Percentiles rank a stretch among this genome's conserved stretches.
phyloP scores from a whole-genome alignment of 2,888 invertebrate species.

The Hetaerina titia region DNA sequence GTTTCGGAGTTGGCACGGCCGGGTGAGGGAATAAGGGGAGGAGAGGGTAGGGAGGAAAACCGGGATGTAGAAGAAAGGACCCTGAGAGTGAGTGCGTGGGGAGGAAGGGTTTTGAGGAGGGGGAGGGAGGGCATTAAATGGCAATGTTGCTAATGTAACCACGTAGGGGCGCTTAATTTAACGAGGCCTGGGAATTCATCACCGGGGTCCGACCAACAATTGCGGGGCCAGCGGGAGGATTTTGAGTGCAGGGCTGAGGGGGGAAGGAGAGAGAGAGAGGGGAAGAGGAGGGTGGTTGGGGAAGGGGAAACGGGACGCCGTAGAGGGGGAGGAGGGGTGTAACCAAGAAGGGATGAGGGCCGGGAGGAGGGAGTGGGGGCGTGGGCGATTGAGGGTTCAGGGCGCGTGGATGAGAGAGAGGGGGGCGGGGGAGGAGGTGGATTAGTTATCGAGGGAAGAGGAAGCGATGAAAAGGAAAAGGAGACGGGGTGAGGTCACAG shows the following conservation, averaged over 20 bases:
- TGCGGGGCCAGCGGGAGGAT: neutral
- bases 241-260: neutral
- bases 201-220: neutral
- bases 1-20: neutral
- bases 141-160: conserved; percentile 36
- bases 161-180: conserved; percentile 32
- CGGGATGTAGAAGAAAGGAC: neutral
- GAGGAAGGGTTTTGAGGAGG: neutral
- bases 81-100: neutral
- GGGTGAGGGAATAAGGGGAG: neutral
- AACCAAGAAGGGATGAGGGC: neutral
- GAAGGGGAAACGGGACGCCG: neutral
- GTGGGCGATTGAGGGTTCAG: neutral
- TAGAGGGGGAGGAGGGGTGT: neutral
- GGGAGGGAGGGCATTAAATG: neutral
- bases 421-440: neutral
- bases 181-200: conserved; percentile 40
- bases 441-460: neutral
- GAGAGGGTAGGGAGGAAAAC: neutral
- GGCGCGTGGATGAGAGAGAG: neutral
- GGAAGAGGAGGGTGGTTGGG: neutral
- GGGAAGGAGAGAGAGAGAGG: neutral
- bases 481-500: neutral
- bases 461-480: neutral
- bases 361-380: neutral